Percentiles rank a stretch among this genome's conserved stretches.
phyloP scores from a whole-genome alignment of 2,888 invertebrate species.

The Drosophila putrida region DNA sequence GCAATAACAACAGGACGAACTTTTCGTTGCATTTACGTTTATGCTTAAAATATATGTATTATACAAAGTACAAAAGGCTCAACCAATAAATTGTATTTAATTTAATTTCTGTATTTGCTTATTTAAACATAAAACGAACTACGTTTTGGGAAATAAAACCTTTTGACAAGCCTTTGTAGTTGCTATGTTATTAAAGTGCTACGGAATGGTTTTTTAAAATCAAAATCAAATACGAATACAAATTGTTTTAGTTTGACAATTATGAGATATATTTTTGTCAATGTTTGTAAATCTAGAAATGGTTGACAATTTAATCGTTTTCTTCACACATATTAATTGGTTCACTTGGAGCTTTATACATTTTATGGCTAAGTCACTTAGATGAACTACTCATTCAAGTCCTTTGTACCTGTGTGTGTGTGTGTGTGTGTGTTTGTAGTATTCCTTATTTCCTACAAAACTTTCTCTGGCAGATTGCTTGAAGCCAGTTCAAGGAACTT shows the following conservation, averaged over 20 bases:
- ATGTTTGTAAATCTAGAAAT: neutral
- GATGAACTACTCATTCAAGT: constrained; percentile 9
- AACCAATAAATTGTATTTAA: constrained; percentile 14
- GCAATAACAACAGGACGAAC: constrained; percentile 6
- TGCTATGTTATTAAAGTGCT: neutral
- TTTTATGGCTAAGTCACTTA: constrained; percentile 2
- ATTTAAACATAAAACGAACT: constrained; percentile 6
- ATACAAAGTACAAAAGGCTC: constrained; percentile 13
- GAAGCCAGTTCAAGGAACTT: constrained; percentile 57
- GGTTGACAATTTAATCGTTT: neutral
- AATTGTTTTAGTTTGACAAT: neutral
- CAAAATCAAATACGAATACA: neutral
- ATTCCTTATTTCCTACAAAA: constrained; percentile 7
- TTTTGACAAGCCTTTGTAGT: neutral
- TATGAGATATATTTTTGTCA: neutral
- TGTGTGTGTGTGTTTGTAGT: constrained; percentile 12
- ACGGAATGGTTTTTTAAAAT: neutral
- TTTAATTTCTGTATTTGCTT: neutral
- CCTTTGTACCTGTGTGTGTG: constrained; percentile 20
- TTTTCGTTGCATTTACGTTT: neutral
- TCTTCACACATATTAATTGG: constrained; percentile 11
- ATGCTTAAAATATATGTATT: neutral
- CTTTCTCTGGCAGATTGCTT: constrained; percentile 32
- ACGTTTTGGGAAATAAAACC: constrained; percentile 3
- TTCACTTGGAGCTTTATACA: constrained; percentile 3